Percentiles rank a stretch among this genome's conserved stretches.
Evolutionary conservation across 2,797 vertebrate species (phyloP).

Genomic region (Gallirallus australis): DNA sequence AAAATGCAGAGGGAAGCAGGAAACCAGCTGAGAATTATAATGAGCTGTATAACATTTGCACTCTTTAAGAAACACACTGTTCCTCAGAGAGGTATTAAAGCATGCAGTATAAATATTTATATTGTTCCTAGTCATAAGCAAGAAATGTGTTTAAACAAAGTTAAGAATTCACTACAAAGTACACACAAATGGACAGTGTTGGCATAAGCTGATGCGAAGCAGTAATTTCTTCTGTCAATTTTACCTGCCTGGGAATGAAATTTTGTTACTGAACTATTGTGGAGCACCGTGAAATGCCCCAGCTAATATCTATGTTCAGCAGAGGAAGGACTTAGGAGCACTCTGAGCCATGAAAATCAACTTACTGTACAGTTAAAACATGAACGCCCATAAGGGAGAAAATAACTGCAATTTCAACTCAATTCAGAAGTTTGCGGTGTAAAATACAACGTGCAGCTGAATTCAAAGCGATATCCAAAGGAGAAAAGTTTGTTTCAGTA

Average conservation of each 20-base stretch:
- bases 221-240: not conserved
- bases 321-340: not conserved
- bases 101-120: constrained; percentile 51
- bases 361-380: not conserved
- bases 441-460: not conserved
- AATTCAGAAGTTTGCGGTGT: not conserved
- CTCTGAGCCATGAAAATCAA: not conserved
- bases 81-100: constrained; percentile 33
- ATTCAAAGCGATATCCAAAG: not conserved
- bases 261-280: not conserved
- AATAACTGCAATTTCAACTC: constrained; percentile 10
- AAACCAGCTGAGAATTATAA: constrained; percentile 40
- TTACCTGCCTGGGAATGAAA: not conserved
- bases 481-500: not conserved
- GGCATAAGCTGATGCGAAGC: not conserved
- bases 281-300: not conserved
- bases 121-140: not conserved
- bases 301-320: not conserved
- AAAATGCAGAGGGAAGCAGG: constrained; percentile 17
- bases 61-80: constrained; percentile 2
- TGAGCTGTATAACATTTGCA: constrained; percentile 14
- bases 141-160: not conserved
- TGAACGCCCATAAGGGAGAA: not conserved
- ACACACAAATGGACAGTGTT: not conserved
- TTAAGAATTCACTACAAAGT: constrained; percentile 2